Base-by-base conservation (phyloP, 2,888 invertebrate genomes). In the Watsonalla cultraria region DNA sequence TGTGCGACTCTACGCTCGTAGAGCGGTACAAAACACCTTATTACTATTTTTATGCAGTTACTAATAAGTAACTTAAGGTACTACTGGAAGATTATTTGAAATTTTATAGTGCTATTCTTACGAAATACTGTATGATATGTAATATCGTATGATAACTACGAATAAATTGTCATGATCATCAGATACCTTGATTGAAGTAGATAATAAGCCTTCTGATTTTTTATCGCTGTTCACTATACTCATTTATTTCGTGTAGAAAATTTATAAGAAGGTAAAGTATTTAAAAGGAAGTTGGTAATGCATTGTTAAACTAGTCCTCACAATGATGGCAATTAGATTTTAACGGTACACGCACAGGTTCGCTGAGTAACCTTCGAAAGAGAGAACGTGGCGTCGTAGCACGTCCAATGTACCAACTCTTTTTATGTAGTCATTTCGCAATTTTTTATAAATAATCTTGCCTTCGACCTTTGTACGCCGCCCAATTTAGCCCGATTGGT, bases 321-420 rank as follows among this genome's bases (percentile, higher is more conserved):
- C 72, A 80, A 77, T 68, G 78, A 81, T 79, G 83, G 80, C 83
- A 82, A 76, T 80, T 82, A 81, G 79, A 72, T 85, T 79, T 86
- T 82, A 84, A 82, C 83, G 83, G 84, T 80, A 82, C 74, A 83
- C 79, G 78, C 80, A 81, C 79, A 80, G 76, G 72, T 75, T 77
- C 70, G 72, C 69, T 61, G 62, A 62, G 67, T 82, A 85, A 86
- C 90, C 88, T 90, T 89, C 88, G 84, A 82, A 88, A 87, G 87
- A 88, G 88, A 89, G 87, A 89, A 88, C 86, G 88, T 78, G 72
- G 76, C 79, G 74, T 75, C 78, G 81, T 78, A 74, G 82, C 90
- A 90, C 90, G 90, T 88, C 74, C 84, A 84, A 84, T 90, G 88
- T 79, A 81, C 86, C 86, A 90, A 90, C 86, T 87, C 78, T 83